Evolutionary conservation across 2,113 vertebrate species (phyloP).

Genomic region (Callopanchax toddi): DNA sequence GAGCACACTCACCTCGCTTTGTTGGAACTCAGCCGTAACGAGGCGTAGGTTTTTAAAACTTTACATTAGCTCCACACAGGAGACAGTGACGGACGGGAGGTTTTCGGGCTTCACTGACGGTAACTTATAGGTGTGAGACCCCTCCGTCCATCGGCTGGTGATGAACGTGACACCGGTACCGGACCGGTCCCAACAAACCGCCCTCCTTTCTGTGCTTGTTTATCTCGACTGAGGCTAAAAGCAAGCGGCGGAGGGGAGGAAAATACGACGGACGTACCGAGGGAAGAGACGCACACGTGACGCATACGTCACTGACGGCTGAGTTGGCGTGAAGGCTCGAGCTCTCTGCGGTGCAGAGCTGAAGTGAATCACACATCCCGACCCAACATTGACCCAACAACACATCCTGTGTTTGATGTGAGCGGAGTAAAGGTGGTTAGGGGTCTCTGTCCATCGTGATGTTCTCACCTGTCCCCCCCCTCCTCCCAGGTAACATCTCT

Average conservation of each 20-base stretch:
- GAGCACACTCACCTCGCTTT: conserved; percentile 73
- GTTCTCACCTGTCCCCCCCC: conserved; percentile 64
- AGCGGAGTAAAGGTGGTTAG: neutral
- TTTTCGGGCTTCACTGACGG: conserved; percentile 67
- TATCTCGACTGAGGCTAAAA: conserved; percentile 64
- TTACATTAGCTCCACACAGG: conserved; percentile 60
- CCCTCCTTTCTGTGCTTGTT: conserved; percentile 52
- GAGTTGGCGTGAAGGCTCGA: conserved; percentile 74
- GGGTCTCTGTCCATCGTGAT: neutral
- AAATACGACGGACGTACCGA: conserved; percentile 80
- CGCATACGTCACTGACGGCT: conserved; percentile 78
- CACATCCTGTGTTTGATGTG: no score
- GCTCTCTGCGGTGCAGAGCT: conserved; percentile 50
- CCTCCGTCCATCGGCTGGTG: conserved; percentile 54
- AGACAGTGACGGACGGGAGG: conserved; percentile 59
- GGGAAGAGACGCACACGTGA: conserved; percentile 80
- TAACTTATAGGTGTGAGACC: conserved; percentile 68
- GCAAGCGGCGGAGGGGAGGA: conserved; percentile 70
- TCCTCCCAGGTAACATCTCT: conserved; percentile 65
- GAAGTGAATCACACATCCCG: conserved; percentile 36
- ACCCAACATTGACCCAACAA: conserved; percentile 17
- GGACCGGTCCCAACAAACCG: conserved; percentile 43
- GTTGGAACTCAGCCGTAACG: conserved; percentile 36
- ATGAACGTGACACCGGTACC: conserved; percentile 56
- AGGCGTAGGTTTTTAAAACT: conserved; percentile 56